These are phyloP conservation scores for Patella ulyssiponensis DNA, from an alignment of 2,888 invertebrate species.

Conservation along the genomic window DNA sequence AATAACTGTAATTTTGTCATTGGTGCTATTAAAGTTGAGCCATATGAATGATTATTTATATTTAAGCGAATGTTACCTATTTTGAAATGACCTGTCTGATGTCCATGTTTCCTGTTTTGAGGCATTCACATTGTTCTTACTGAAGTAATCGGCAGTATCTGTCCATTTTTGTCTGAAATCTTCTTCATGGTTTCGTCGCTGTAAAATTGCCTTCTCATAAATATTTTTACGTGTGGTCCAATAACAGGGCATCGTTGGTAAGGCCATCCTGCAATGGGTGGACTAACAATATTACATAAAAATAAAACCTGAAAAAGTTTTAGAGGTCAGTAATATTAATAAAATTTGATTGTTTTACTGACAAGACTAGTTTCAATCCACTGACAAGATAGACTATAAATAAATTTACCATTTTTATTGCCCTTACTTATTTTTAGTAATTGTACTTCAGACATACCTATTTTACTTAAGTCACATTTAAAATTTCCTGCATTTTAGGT, in stretches of 20 bases:
- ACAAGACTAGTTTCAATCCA: too few species aligned
- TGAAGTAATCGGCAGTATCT: slow-evolving; percentile 64
- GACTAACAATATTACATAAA: slow-evolving; percentile 16
- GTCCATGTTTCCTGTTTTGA: slow-evolving; percentile 68
- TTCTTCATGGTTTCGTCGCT: slow-evolving; percentile 61
- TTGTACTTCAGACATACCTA: too few species aligned
- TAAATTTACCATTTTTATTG: too few species aligned
- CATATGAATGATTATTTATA: too few species aligned
- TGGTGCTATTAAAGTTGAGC: too few species aligned
- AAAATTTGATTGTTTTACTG: not conserved
- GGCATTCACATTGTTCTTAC: slow-evolving; percentile 62
- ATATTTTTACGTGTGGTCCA: slow-evolving; percentile 67
- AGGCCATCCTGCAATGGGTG: slow-evolving; percentile 59
- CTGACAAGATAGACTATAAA: too few species aligned
- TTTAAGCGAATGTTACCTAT: slow-evolving; percentile 50
- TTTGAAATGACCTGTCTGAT: slow-evolving; percentile 60
- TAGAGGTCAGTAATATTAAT: not conserved
- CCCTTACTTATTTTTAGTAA: too few species aligned
- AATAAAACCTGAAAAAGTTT: not conserved
- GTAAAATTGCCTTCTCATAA: slow-evolving; percentile 67
- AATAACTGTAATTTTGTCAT: too few species aligned
- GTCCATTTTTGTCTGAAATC: slow-evolving; percentile 66
- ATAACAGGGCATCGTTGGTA: slow-evolving; percentile 63
- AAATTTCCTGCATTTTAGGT: too few species aligned
- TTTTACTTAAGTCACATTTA: too few species aligned